A percentile compares a stretch with the other conserved stretches of the same genome.
Conservation (phyloP, 2,797 vertebrate species). For the Phalanger gymnotis region DNA sequence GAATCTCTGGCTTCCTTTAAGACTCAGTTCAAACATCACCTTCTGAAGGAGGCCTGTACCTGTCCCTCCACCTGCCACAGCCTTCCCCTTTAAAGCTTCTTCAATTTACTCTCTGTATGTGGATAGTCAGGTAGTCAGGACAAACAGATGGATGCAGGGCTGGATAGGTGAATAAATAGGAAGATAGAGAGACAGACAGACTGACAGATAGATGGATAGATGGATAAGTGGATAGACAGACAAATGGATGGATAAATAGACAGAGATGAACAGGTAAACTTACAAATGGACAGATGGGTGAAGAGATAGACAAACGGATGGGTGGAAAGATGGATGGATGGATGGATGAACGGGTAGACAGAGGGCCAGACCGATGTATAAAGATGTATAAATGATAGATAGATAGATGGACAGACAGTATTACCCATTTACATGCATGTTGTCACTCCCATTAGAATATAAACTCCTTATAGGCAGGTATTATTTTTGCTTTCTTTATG, state of each 20-base stretch:
- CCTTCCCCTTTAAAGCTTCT: neutral
- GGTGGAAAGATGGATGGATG: too few species aligned
- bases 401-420: neutral
- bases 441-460: neutral
- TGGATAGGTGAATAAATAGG: neutral
- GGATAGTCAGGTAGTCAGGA: neutral
- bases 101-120: neutral
- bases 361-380: too few species aligned
- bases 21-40: neutral
- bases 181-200: neutral
- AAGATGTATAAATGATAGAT: too few species aligned
- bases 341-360: too few species aligned
- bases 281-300: neutral
- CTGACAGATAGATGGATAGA: neutral
- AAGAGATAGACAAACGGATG: neutral
- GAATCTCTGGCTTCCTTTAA: neutral
- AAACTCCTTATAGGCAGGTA: neutral
- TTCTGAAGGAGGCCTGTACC: neutral
- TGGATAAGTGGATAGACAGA: neutral
- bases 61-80: neutral
- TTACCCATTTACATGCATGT: neutral
- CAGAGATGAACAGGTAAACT: neutral
- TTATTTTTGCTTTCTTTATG: neutral
- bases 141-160: too few species aligned
- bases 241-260: neutral